These are phyloP conservation scores for Zosterops japonicus DNA, from an alignment of 2,113 vertebrate genomes.

Conservation along the genomic window DNA sequence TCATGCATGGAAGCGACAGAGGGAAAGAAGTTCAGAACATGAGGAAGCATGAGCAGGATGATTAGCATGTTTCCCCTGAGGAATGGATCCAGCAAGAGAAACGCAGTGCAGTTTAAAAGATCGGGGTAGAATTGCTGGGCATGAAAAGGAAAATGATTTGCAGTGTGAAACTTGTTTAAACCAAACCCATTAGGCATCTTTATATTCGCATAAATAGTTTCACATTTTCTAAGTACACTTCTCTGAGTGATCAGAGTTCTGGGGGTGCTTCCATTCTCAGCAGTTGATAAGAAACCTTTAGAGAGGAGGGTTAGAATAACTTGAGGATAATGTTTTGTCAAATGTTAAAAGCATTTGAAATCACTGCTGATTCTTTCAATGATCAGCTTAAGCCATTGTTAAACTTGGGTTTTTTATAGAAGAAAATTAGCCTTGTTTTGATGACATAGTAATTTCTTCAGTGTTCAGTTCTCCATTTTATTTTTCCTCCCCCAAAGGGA, in stretches of 20 bases:
- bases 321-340: neutral
- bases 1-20: neutral
- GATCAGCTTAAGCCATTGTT: neutral
- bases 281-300: neutral
- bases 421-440: neutral
- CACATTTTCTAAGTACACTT: neutral
- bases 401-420: neutral
- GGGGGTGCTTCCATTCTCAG: neutral
- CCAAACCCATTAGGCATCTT: neutral
- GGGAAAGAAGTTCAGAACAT: neutral
- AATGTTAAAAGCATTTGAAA: neutral
- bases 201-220: neutral
- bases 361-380: neutral
- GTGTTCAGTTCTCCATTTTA: neutral
- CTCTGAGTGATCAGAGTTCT: neutral
- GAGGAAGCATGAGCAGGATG: neutral
- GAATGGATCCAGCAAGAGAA: neutral
- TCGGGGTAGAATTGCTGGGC: neutral
- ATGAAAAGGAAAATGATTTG: neutral
- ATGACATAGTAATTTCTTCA: neutral
- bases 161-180: neutral
- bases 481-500: neutral
- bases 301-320: neutral
- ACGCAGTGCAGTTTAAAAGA: neutral
- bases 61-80: constrained; percentile 9